Base-by-base conservation (phyloP, 2,888 invertebrate species). In the Stramonita haemastoma region DNA sequence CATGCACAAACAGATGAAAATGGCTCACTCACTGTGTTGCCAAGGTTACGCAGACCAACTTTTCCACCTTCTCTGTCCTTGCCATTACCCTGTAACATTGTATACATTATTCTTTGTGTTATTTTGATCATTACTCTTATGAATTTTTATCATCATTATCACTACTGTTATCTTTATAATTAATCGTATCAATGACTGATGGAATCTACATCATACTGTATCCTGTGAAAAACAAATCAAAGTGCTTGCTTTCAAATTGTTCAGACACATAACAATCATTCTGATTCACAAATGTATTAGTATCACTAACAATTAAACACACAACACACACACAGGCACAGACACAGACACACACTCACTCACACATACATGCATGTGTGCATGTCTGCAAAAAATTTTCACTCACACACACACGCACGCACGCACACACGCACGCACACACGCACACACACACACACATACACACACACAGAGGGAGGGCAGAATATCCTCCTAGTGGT, bases 11-110 rank as follows among this genome's bases (percentile, higher is more conserved):
- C 60, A 60, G 13, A 73, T n/a, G 29, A 57, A 57, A 85, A 11
- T 5, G 0, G 66, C 26, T 13, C 77, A 96, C 96, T 96, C 94
- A 97, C 97, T 90, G 98, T 98, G 96, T 98, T 98, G 93, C 98
- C 98, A 95, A 98, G 98, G 96, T 99, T 99, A 94, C 98, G 97
- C 90, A 99, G 97, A 29, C 98, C 98, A 96, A 98, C 98, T 97
- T 99, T 93, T 19, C 94, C 94, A 87, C 93, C 92, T 90, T 92
- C 91, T 57, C 91, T 89, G 86, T 93, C 92, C 83, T 91, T 92
- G 46, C 91, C 89, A 46, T 86, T 89, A 57, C 57, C 77, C 90
- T 90, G 87, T 5, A 83, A 60, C 8, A 70, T 1, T 0, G 22
- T 66, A 46, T 46, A 5, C 8, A 46, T 46, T 8, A 46, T 46